Evolutionary conservation across 2,888 invertebrate genomes (phyloP).

Genomic region (Idaea straminata): DNA sequence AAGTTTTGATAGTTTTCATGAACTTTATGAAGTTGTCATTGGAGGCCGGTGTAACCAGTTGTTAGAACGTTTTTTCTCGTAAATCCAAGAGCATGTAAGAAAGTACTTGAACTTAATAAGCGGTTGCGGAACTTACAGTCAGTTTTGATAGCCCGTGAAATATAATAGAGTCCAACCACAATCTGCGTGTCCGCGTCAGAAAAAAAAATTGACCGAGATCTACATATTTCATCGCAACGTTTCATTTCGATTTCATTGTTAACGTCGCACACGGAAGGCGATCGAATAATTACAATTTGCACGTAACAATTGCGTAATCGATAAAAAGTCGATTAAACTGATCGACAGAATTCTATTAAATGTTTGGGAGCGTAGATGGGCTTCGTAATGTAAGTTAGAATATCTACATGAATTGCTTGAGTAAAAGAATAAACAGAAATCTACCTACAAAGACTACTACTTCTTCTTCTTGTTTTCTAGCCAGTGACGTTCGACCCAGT

Average conservation of each 20-base stretch:
- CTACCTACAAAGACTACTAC: too few relatives aligned
- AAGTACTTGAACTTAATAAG: conserved; percentile 13
- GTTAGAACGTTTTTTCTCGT: background rate
- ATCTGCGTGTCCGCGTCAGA: conserved; percentile 62
- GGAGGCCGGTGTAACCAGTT: too few relatives aligned
- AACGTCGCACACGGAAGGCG: conserved; percentile 67
- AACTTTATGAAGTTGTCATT: too few relatives aligned
- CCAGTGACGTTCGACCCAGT: too few relatives aligned
- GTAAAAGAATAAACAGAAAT: too few relatives aligned
- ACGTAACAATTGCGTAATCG: conserved; percentile 71
- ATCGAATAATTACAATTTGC: conserved; percentile 64
- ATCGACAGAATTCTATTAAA: conserved; percentile 35
- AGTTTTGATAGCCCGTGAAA: background rate
- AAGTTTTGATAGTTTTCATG: too few relatives aligned
- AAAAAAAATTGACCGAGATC: conserved; percentile 69
- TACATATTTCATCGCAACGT: conserved; percentile 53
- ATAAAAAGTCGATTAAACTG: conserved; percentile 44
- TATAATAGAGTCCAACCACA: conserved; percentile 16
- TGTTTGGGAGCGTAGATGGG: conserved; percentile 27
- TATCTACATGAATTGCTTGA: conserved; percentile 10
- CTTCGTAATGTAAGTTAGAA: conserved; percentile 28
- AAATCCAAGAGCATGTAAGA: background rate
- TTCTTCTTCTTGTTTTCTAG: too few relatives aligned
- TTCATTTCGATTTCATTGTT: conserved; percentile 71
- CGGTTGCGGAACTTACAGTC: conserved; percentile 11